Evolutionary conservation across 2,888 invertebrate species (phyloP).

Genomic region (Drosophila aldrichi): DNA sequence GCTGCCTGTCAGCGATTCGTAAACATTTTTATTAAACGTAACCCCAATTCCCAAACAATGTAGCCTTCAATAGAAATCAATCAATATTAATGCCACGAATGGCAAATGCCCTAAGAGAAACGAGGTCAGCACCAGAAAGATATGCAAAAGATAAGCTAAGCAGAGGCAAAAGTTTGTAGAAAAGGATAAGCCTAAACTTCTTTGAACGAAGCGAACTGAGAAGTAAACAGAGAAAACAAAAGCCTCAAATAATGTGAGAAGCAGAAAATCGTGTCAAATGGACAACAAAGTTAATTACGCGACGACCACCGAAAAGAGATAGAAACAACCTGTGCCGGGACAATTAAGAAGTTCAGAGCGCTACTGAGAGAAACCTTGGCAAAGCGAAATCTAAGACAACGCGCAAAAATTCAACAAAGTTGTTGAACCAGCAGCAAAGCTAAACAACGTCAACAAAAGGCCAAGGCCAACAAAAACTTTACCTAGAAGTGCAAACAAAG

Average conservation of each 20-base stretch:
- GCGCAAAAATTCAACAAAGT: constrained; percentile 1
- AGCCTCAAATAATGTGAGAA: not conserved
- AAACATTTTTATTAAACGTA: constrained; percentile 22
- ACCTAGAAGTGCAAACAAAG: constrained; percentile 7
- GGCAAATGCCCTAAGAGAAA: constrained; percentile 4
- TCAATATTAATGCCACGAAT: constrained; percentile 5
- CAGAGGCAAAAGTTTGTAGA: not conserved
- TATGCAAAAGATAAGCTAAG: not conserved
- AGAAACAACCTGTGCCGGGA: not conserved
- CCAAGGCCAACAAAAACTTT: constrained; percentile 2
- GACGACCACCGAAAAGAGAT: not conserved
- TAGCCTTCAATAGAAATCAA: constrained; percentile 5
- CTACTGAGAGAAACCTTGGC: not conserved
- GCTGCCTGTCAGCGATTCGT: constrained; percentile 35
- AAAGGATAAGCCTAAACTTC: too few relatives aligned
- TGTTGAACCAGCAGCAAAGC: constrained; percentile 5
- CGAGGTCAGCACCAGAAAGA: too few relatives aligned
- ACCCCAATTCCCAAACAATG: constrained; percentile 8
- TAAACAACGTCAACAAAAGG: constrained; percentile 3
- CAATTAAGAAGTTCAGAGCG: not conserved
- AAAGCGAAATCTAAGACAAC: not conserved
- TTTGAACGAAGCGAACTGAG: not conserved
- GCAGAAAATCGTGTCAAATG: not conserved
- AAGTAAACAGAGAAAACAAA: not conserved
- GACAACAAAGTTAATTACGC: not conserved